Percentiles rank a stretch among this genome's conserved stretches.
phyloP scores from a whole-genome alignment of 1,140 invertebrate species.

The Bombus picipes region DNA sequence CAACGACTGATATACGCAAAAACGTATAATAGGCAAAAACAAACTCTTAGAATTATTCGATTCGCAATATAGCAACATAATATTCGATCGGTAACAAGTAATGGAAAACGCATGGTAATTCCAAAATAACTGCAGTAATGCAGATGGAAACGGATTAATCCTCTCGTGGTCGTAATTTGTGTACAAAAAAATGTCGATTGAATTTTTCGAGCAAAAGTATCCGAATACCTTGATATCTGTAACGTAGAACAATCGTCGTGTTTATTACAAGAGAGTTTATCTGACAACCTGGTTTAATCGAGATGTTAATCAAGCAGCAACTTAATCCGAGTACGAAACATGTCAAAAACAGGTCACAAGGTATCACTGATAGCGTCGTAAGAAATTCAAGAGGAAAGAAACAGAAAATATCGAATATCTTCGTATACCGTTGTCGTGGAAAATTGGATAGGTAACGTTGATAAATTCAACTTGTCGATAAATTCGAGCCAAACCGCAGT shows the following conservation, averaged over 20 bases:
- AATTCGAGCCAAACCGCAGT: neutral
- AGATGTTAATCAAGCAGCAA: neutral
- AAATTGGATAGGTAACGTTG: neutral
- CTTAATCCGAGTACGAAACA: neutral
- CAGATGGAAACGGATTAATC: neutral
- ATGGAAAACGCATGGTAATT: neutral
- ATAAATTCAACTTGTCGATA: neutral
- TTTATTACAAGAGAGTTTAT: neutral
- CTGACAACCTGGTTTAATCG: neutral
- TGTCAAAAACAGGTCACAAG: neutral
- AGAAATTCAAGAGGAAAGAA: neutral
- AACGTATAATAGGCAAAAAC: neutral
- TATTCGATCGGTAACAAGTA: no score
- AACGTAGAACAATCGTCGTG: neutral
- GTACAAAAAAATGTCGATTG: rapidly evolving
- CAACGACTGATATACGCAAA: neutral
- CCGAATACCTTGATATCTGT: neutral
- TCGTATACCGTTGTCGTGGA: neutral
- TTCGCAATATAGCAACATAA: no score
- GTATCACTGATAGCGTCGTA: neutral
- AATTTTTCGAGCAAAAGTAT: neutral
- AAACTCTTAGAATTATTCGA: no score
- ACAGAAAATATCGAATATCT: neutral
- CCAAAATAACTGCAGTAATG: rapidly evolving
- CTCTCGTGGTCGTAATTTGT: neutral